Conservation (phyloP, 1,140 invertebrate genomes). For the Drosophila chauvacae region DNA sequence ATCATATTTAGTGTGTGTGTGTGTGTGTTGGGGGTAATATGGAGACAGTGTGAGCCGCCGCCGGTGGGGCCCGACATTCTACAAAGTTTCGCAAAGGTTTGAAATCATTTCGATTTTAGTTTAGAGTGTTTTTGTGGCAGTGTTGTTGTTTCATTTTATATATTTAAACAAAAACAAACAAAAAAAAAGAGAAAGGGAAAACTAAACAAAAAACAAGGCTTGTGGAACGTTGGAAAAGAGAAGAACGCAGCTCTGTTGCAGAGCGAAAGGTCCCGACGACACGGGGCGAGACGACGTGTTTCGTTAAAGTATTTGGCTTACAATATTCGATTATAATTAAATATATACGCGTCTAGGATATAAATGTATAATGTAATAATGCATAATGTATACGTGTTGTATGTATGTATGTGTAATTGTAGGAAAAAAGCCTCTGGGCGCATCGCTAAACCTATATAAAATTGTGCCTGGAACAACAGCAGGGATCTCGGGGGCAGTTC, state of each 20-base stretch:
- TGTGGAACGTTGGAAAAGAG: constrained; percentile 3
- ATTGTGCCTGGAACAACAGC: constrained; percentile 72
- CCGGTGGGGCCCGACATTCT: constrained; percentile 44
- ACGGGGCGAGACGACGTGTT: constrained; percentile 41
- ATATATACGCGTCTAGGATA: constrained; percentile 70
- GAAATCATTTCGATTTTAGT: constrained; percentile 15
- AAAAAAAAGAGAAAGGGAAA: not conserved
- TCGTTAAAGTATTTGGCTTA: constrained; percentile 78
- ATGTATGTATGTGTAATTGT: constrained; percentile 66
- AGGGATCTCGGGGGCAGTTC: constrained; percentile 47
- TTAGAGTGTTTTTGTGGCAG: constrained; percentile 48
- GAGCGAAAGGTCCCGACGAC: constrained; percentile 21
- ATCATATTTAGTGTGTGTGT: constrained; percentile 33
- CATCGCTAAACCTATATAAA: constrained; percentile 77
- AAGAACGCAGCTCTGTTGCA: constrained; percentile 37
- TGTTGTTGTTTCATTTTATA: constrained; percentile 23
- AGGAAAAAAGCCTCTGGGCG: constrained; percentile 81
- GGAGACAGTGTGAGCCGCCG: constrained; percentile 4
- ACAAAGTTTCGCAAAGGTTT: constrained; percentile 63
- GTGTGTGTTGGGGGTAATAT: constrained; percentile 3
- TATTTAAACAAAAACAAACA: not conserved
- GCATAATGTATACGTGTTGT: constrained; percentile 72
- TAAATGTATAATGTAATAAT: constrained; percentile 69
- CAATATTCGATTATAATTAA: constrained; percentile 79
- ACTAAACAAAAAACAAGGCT: constrained; percentile 21